A percentile compares a stretch with the other conserved stretches of the same genome.
phyloP scores from a whole-genome alignment of 2,888 invertebrate genomes.

The Hoplodrina blanda region DNA sequence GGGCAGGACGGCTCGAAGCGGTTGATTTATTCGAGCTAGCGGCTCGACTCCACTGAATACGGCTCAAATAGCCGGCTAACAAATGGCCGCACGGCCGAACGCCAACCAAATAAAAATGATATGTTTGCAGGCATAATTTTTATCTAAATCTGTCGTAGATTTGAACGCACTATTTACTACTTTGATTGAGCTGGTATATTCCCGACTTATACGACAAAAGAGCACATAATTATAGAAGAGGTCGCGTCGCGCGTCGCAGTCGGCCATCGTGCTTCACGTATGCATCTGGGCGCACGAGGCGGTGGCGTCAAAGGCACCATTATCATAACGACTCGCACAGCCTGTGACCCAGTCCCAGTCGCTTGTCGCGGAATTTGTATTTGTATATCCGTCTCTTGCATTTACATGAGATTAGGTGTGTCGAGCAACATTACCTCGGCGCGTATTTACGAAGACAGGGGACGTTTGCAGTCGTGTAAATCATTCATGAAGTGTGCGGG shows the following conservation, averaged over 20 bases:
- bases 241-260: not conserved
- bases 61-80: slow-evolving; percentile 72
- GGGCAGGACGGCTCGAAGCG: slow-evolving; percentile 65
- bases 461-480: slow-evolving; percentile 48
- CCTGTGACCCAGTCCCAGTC: slow-evolving; percentile 11
- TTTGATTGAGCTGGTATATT: slow-evolving; percentile 65
- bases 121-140: slow-evolving; percentile 71
- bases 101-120: slow-evolving; percentile 78
- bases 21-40: slow-evolving; percentile 71
- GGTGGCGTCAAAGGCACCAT: slow-evolving; percentile 22
- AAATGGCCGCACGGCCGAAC: slow-evolving; percentile 69
- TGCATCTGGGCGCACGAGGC: not conserved
- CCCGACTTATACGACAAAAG: slow-evolving; percentile 61
- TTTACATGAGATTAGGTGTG: slow-evolving; percentile 29
- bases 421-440: slow-evolving; percentile 40
- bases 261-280: not conserved
- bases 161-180: slow-evolving; percentile 66
- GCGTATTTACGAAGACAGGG: slow-evolving; percentile 54
- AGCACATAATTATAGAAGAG: slow-evolving; percentile 53
- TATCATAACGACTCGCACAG: slow-evolving; percentile 32
- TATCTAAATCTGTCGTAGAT: slow-evolving; percentile 65
- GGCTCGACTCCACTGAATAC: slow-evolving; percentile 67
- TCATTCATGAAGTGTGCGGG: slow-evolving; percentile 59
- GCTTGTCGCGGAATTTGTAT: slow-evolving; percentile 10
- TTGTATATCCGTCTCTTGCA: slow-evolving; percentile 10